A percentile compares a stretch with the other conserved stretches of the same genome.
These are phyloP conservation scores for Sebastes aleutianus DNA, from an alignment of 2,797 vertebrate genomes.

Conservation along the genomic window DNA sequence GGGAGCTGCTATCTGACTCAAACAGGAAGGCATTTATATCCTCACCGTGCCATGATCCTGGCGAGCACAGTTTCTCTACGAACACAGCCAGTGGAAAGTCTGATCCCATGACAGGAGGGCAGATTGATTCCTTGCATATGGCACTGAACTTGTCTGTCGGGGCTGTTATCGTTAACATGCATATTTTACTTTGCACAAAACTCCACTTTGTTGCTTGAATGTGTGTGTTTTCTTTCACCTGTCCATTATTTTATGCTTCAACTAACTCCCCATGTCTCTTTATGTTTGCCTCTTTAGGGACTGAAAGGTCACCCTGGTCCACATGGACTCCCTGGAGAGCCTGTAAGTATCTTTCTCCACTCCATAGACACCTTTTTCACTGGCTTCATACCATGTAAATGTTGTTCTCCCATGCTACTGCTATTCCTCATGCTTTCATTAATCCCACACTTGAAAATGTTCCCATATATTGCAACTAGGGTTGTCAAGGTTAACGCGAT, in stretches of 20 bases:
- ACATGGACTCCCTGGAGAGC: slow-evolving; percentile 92
- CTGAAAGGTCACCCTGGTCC: slow-evolving; percentile 92
- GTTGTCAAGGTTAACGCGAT: fast-evolving
- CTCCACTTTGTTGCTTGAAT: slow-evolving; percentile 23
- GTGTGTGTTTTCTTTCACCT: slow-evolving; percentile 7
- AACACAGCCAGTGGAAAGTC: slow-evolving; percentile 70
- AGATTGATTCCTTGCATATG: slow-evolving; percentile 68
- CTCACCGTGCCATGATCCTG: slow-evolving; percentile 68
- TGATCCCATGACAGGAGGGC: slow-evolving; percentile 55
- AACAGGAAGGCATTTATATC: slow-evolving; percentile 79
- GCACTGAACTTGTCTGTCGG: slow-evolving; percentile 37
- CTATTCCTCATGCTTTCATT: not conserved
- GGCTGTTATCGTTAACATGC: slow-evolving; percentile 38
- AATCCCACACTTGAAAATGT: not conserved
- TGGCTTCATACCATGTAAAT: not conserved
- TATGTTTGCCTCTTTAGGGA: slow-evolving; percentile 76
- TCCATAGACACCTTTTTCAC: not conserved
- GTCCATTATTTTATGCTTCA: slow-evolving; percentile 28
- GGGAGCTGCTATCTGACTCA: slow-evolving; percentile 68
- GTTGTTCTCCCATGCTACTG: not conserved
- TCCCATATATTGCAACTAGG: not conserved
- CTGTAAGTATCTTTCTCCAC: slow-evolving; percentile 82
- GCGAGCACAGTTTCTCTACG: slow-evolving; percentile 26
- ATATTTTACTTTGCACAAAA: slow-evolving; percentile 36
- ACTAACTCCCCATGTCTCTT: slow-evolving; percentile 14